Percentiles rank a stretch among this genome's conserved stretches.
phyloP scores from a whole-genome alignment of 2,797 vertebrate genomes.

The Enteromius argenteus region DNA sequence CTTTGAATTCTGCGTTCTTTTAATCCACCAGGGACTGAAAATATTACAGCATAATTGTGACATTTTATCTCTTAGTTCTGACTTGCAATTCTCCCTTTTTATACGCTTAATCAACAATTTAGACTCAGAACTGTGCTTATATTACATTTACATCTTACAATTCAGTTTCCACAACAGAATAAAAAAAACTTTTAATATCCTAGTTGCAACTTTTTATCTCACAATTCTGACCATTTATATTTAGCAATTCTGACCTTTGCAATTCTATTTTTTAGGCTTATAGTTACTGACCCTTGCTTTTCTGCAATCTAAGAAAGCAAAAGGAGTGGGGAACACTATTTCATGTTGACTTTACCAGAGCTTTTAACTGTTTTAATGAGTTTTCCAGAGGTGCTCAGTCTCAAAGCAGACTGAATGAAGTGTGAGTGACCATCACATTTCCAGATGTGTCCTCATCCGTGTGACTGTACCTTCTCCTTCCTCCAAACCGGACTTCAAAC shows the following conservation, averaged over 20 bases:
- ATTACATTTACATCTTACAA: neutral
- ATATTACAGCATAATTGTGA: too few species aligned
- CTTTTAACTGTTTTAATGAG: constrained; percentile 9
- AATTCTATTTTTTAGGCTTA: too few species aligned
- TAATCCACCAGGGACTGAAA: too few species aligned
- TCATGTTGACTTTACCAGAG: neutral
- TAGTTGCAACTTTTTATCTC: too few species aligned
- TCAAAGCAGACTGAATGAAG: constrained; percentile 9
- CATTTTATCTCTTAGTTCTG: too few species aligned
- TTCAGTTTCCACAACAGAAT: neutral
- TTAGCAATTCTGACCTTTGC: too few species aligned
- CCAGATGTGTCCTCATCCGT: constrained; percentile 25
- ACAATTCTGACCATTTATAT: too few species aligned
- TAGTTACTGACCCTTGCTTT: neutral
- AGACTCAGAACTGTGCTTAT: neutral
- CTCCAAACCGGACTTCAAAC: constrained; percentile 15
- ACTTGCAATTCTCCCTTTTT: too few species aligned
- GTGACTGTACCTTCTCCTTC: neutral
- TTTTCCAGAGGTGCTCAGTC: constrained; percentile 1
- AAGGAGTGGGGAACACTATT: neutral
- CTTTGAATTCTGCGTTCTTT: too few species aligned
- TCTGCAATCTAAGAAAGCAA: neutral
- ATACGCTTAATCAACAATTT: too few species aligned
- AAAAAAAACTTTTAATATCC: too few species aligned
- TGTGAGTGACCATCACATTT: constrained; percentile 17